Conservation (phyloP, 2,113 vertebrate species). For the Galeopterus variegatus region DNA sequence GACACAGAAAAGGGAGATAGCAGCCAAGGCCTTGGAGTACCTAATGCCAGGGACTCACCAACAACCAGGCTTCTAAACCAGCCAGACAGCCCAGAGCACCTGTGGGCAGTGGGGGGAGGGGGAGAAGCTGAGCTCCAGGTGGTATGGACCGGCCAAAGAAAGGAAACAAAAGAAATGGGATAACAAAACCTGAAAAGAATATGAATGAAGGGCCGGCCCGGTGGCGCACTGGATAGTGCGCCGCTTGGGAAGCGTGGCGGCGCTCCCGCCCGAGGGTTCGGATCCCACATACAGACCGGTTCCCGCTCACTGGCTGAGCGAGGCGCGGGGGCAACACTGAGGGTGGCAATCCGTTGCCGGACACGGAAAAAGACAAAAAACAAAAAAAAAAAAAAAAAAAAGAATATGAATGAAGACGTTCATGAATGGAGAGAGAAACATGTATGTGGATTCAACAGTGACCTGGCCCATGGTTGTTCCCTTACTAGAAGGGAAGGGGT, state of each 20-base stretch:
- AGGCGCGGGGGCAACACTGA: too few relatives aligned
- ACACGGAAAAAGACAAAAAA: too few relatives aligned
- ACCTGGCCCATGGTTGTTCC: neutral
- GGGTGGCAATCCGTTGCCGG: too few relatives aligned
- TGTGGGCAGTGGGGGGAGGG: fast-evolving
- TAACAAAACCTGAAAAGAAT: neutral
- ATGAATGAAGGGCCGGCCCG: neutral
- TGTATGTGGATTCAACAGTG: too few relatives aligned
- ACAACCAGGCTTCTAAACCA: neutral
- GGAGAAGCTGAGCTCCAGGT: fast-evolving
- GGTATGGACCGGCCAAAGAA: neutral
- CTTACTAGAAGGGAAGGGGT: neutral
- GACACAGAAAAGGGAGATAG: neutral
- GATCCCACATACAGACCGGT: too few relatives aligned
- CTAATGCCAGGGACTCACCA: neutral
- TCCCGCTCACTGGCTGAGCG: too few relatives aligned
- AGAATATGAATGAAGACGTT: neutral
- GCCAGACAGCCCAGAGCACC: neutral
- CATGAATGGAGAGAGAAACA: neutral
- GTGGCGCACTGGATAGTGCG: too few relatives aligned
- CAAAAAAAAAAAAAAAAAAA: too few relatives aligned
- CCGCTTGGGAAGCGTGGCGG: too few relatives aligned
- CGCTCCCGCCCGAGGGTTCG: too few relatives aligned
- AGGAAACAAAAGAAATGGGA: neutral
- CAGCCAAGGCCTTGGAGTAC: too few relatives aligned